phyloP scores from a whole-genome alignment of 2,797 vertebrate species.

The Ctenopoma kingsleyae region DNA sequence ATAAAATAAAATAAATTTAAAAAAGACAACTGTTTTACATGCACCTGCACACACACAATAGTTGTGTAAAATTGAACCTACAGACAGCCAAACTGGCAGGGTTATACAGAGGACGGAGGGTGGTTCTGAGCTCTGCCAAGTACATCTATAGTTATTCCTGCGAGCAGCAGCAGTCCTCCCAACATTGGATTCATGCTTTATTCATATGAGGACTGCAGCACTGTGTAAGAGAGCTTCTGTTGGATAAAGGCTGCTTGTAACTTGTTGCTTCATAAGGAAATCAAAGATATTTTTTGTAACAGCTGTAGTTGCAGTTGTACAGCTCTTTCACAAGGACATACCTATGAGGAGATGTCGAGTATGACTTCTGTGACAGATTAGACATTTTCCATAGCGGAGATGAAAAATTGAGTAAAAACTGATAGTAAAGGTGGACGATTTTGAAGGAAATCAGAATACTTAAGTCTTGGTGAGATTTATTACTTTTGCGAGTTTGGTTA shows the following conservation, averaged over 20 bases:
- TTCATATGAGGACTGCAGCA: constrained; percentile 49
- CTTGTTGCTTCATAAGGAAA: constrained; percentile 35
- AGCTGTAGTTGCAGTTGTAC: constrained; percentile 1
- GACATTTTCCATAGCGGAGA: constrained; percentile 22
- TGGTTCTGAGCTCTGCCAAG: constrained; percentile 16
- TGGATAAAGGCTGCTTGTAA: constrained; percentile 38
- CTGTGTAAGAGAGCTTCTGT: constrained; percentile 37
- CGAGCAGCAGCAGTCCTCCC: constrained; percentile 19
- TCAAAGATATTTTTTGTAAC: constrained; percentile 36
- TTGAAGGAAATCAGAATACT: not conserved
- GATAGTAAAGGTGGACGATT: constrained; percentile 17
- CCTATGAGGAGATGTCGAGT: constrained; percentile 24
- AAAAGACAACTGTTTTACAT: not conserved
- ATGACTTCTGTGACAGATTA: constrained; percentile 1
- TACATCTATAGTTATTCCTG: constrained; percentile 36
- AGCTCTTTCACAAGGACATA: constrained; percentile 26
- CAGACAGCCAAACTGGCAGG: not conserved
- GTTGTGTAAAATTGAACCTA: not conserved
- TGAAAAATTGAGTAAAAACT: constrained; percentile 20
- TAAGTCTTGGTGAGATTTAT: constrained; percentile 4
- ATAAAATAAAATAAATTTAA: not conserved
- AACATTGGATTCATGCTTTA: constrained; percentile 42
- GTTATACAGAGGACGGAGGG: constrained; percentile 23
- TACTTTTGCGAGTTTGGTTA: not conserved
- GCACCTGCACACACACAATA: not conserved